Conservation (phyloP, 2,888 invertebrate species). For the Meghimatium bilineatum region DNA sequence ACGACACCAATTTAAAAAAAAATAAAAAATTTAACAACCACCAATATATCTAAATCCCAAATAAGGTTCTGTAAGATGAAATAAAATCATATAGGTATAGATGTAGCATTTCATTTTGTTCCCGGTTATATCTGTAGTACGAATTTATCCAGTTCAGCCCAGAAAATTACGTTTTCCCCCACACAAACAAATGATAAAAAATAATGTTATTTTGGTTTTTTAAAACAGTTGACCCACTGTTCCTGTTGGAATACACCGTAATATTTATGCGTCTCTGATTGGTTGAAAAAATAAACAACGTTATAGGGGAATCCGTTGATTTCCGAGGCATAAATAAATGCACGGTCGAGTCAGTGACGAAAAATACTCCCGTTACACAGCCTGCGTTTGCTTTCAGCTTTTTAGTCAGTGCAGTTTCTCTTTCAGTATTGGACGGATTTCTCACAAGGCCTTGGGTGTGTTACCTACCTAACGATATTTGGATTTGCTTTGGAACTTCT, state of each 20-base stretch:
- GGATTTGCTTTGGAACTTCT: not conserved
- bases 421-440: not conserved
- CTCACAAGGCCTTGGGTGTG: not conserved
- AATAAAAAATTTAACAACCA: no score
- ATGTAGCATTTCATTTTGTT: no score
- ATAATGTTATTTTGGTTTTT: no score
- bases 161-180: no score
- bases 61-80: no score
- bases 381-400: not conserved
- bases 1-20: no score
- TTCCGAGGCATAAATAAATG: not conserved
- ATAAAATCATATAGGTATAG: no score
- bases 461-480: not conserved
- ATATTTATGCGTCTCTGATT: not conserved
- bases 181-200: no score
- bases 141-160: no score
- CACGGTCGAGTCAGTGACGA: not conserved
- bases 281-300: not conserved
- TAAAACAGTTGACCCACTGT: no score
- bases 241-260: not conserved
- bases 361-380: not conserved
- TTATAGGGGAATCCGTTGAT: not conserved
- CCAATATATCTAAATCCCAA: no score
- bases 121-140: no score
- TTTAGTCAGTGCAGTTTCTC: not conserved